These are phyloP conservation scores for Acanthosoma haemorrhoidale DNA, from an alignment of 2,888 invertebrate species.

Conservation along the genomic window DNA sequence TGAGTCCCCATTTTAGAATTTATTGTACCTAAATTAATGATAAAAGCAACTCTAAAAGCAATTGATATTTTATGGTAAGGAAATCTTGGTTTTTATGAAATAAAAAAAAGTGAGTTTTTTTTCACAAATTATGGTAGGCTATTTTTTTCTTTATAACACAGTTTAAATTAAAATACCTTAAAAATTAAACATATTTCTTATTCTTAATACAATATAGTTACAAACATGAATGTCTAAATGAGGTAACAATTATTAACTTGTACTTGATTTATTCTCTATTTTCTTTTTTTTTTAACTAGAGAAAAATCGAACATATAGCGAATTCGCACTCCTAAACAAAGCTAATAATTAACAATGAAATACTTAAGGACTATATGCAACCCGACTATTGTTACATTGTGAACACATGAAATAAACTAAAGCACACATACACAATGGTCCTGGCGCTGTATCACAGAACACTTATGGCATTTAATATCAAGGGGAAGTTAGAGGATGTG, in stretches of 20 bases:
- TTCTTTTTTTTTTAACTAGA: slow-evolving; percentile 21
- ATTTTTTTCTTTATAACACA: neutral
- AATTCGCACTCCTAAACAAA: slow-evolving; percentile 36
- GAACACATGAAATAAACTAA: slow-evolving; percentile 28
- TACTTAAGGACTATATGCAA: slow-evolving; percentile 28
- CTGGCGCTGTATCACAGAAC: slow-evolving; percentile 40
- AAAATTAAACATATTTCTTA: slow-evolving; percentile 26
- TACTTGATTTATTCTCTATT: slow-evolving; percentile 31
- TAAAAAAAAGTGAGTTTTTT: slow-evolving; percentile 22
- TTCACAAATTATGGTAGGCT: neutral
- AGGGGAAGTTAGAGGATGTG: neutral
- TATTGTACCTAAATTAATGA: slow-evolving; percentile 24
- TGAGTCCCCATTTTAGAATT: slow-evolving; percentile 32
- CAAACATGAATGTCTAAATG: slow-evolving; percentile 39
- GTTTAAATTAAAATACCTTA: slow-evolving; percentile 29
- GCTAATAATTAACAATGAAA: slow-evolving; percentile 31
- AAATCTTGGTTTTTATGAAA: neutral
- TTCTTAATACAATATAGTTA: slow-evolving; percentile 28
- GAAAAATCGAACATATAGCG: slow-evolving; percentile 26
- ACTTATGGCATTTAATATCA: slow-evolving; percentile 39
- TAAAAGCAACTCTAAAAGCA: slow-evolving; percentile 27
- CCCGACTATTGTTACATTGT: slow-evolving; percentile 27
- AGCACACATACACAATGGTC: slow-evolving; percentile 37
- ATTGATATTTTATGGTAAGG: slow-evolving; percentile 6
- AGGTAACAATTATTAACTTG: slow-evolving; percentile 38